phyloP scores from a whole-genome alignment of 2,888 invertebrate species.

The Drosophila tanythrix region DNA sequence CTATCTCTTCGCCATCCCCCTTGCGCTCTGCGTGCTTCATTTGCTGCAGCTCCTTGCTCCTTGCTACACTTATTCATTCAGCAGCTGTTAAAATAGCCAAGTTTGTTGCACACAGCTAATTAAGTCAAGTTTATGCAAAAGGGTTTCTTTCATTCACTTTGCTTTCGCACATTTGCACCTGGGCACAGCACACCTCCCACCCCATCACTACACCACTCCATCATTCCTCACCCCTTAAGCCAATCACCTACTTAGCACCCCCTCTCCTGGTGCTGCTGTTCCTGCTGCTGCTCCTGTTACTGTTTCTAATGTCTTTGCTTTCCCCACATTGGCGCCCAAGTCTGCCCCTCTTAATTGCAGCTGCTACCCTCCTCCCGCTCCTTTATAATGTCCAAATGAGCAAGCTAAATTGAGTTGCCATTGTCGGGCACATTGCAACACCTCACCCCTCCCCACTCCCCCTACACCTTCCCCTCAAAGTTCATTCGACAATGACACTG shows the following conservation, averaged over 20 bases:
- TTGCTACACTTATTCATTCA: slow-evolving; percentile 26
- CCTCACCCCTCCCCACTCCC: not conserved
- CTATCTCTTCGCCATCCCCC: not conserved
- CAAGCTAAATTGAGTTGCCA: slow-evolving; percentile 42
- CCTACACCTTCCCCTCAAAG: not conserved
- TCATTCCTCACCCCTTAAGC: not conserved
- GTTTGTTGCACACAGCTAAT: slow-evolving; percentile 76
- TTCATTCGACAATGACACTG: slow-evolving; percentile 70
- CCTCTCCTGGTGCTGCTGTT: not conserved
- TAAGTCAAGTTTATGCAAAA: slow-evolving; percentile 79
- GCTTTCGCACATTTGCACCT: slow-evolving; percentile 73
- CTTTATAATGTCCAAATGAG: slow-evolving; percentile 55
- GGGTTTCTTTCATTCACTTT: slow-evolving; percentile 33
- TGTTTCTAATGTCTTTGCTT: slow-evolving; percentile 46
- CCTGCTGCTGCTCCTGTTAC: not conserved
- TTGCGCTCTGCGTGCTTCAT: not conserved
- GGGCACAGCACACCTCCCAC: not conserved
- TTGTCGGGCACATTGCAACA: not conserved
- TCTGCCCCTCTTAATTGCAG: slow-evolving; percentile 35
- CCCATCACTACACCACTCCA: not conserved
- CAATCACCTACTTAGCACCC: not conserved
- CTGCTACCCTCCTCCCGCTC: not conserved
- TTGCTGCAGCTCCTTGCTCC: not conserved
- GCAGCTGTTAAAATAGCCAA: slow-evolving; percentile 77
- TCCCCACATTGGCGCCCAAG: slow-evolving; percentile 13